Conservation (phyloP, 2,113 vertebrate genomes). For the Miniopterus natalensis region DNA sequence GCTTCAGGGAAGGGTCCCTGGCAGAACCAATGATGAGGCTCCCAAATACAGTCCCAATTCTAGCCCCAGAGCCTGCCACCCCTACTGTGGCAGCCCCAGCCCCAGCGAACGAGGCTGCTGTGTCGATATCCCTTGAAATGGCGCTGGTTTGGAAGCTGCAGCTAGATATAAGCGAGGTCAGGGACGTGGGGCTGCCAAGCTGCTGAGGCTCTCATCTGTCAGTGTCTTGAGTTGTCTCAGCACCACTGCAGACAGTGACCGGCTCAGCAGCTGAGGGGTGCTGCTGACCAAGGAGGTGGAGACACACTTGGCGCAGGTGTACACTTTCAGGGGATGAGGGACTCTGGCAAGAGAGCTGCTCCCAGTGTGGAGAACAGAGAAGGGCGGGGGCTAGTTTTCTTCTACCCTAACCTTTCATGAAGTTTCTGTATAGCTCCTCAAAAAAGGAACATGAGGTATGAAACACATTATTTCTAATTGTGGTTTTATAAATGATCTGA, state of each 20-base stretch:
- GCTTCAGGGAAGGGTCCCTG: constrained; percentile 89
- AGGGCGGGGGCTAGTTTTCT: background rate
- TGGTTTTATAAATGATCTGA: background rate
- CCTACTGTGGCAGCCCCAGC: background rate
- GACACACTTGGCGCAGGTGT: background rate
- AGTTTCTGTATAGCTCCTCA: background rate
- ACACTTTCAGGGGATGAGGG: background rate
- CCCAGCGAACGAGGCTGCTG: background rate
- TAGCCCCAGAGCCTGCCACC: background rate
- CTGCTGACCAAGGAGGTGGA: background rate
- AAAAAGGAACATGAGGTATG: background rate
- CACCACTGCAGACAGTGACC: background rate
- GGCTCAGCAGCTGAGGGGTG: background rate
- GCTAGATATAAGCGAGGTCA: background rate
- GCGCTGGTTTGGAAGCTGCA: background rate
- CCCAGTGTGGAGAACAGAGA: background rate
- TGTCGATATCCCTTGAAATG: background rate
- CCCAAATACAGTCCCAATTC: background rate
- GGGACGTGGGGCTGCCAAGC: background rate
- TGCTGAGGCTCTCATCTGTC: background rate
- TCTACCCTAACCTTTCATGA: background rate
- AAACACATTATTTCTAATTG: background rate
- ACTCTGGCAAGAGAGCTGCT: background rate
- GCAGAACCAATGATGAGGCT: background rate
- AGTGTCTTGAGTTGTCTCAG: background rate